Percentiles rank a stretch among this genome's conserved stretches.
Evolutionary conservation across 2,797 vertebrate species (phyloP).

Genomic region (Myotis myotis): DNA sequence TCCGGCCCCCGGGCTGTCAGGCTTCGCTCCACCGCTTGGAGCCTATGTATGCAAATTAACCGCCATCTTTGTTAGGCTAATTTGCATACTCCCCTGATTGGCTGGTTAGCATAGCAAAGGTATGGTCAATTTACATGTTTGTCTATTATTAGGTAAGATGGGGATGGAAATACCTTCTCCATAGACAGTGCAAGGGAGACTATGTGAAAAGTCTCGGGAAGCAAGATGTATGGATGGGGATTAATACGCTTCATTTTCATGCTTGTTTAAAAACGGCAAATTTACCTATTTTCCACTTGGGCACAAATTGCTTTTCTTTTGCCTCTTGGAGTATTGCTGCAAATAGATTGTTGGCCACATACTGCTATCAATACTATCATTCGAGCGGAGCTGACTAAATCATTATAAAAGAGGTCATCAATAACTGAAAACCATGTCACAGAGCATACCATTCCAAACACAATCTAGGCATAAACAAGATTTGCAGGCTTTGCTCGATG

Average conservation of each 20-base stretch:
- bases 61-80: no score
- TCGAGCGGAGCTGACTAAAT: constrained; percentile 46
- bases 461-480: constrained; percentile 54
- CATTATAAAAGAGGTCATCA: constrained; percentile 58
- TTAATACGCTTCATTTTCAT: constrained; percentile 15
- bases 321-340: background rate
- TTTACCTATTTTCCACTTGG: constrained; percentile 23
- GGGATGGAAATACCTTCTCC: background rate
- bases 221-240: background rate
- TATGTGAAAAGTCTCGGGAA: background rate
- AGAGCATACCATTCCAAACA: constrained; percentile 36
- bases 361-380: constrained; percentile 56
- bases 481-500: constrained; percentile 21
- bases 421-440: constrained; percentile 16
- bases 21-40: no score
- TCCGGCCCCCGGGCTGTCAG: no score
- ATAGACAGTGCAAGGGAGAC: background rate
- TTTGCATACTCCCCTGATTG: no score
- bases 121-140: no score
- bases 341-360: background rate
- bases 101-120: no score
- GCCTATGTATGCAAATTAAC: no score
- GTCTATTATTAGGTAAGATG: no score
- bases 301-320: constrained; percentile 46
- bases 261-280: constrained; percentile 15